Evolutionary conservation across 2,888 invertebrate genomes (phyloP), one percentile per base, ranked within the genome.

Genomic region (Amphimallon solstitiale): DNA sequence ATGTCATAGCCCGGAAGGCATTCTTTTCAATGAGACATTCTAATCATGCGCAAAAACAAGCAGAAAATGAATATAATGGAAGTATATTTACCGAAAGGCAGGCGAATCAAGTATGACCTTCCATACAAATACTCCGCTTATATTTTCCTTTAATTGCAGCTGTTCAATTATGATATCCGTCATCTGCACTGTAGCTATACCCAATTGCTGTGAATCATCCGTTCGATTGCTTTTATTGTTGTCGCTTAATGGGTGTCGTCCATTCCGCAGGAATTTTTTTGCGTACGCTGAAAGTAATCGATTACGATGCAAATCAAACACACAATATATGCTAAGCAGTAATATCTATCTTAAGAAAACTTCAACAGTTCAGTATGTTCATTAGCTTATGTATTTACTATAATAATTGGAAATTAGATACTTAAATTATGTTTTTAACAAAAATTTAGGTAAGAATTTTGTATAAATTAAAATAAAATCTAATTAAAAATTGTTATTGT

Each of bases 181-280:
- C 1, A 97, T 83, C 0, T 94, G 92, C 48, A 97, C 82, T 92
- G 97, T 94, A 0, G 95, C 95, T 63, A 97, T 90, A 51, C 97
- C 97, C 78, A 97, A 88, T 78, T 93, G 96, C 14, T 89, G 82
- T 49, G 84, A 82, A 60, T 80, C 80, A 1, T 73, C 56, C 6
- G 59, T 43, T 60, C 76, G 0, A 76, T 75, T 49, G 74, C 77
- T 46, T 73, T 72, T 1, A 71, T 48, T 66, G 51, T 51, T 23
- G 19, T 54, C 54, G 35, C 62, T 68, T 62, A 48, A 37, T 48
- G 63, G 51, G 29, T 64, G 61, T 34, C 60, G 68, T 40, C 87
- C 82, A 69, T 85, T 87, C 40, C 84, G 81, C 10, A 95, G 79
- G 77, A 95, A 95, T 6, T 90, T 87, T 78, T 91, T 92, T 0